phyloP scores from a whole-genome alignment of 2,113 vertebrate genomes.

The Leptobrachium leishanense region DNA sequence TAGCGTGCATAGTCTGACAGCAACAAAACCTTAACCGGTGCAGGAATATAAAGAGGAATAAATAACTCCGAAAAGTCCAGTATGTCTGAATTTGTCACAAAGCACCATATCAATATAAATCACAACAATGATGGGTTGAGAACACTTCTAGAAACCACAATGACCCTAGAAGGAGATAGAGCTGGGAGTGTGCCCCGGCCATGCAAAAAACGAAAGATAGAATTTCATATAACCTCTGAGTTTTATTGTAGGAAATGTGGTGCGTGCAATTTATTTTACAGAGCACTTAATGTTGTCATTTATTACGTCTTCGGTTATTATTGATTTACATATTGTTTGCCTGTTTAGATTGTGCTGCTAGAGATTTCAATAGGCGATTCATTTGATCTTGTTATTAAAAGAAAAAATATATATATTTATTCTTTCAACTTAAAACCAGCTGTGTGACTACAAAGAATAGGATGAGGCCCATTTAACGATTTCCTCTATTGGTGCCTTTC shows the following conservation, averaged over 20 bases:
- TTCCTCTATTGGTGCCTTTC: neutral
- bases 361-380: constrained; percentile 15
- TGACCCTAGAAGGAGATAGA: no score
- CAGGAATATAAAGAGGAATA: no score
- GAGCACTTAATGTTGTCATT: constrained; percentile 7
- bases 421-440: neutral
- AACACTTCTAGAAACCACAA: no score
- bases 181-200: no score
- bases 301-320: constrained; percentile 12
- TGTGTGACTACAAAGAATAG: neutral
- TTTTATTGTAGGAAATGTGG: neutral
- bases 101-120: no score
- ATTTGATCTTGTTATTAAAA: constrained; percentile 5
- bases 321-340: constrained; percentile 26
- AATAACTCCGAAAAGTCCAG: no score
- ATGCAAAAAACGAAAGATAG: neutral
- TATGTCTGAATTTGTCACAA: no score
- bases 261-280: constrained; percentile 5
- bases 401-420: constrained; percentile 2
- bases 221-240: constrained; percentile 9
- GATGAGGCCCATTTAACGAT: neutral
- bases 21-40: no score
- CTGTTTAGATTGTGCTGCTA: neutral
- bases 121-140: no score
- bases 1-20: no score